Evolutionary conservation across 2,113 vertebrate species (phyloP), one percentile per base, ranked within the genome.

Genomic region (Antechinus stuartii): DNA sequence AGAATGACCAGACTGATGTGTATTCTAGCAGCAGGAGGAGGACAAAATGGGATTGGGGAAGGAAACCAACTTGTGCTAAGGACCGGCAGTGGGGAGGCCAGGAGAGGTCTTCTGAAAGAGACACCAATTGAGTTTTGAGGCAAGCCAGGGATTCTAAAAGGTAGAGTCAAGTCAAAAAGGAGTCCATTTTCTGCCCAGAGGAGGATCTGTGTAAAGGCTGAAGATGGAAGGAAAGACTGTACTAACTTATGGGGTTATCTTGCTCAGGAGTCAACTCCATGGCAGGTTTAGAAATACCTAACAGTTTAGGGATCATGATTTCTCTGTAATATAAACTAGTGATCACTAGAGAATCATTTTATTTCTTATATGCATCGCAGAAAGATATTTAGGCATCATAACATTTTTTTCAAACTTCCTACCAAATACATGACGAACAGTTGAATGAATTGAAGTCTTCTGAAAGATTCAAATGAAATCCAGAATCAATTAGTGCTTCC

Each of bases 311-410:
- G 8, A 35, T n/a, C 22, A 42, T 22, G 22, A 84, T 16, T 84
- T 42, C 42, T 84, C 68, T 76, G 35, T n/a, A 76, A 76, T n/a
- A 76, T n/a, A 76, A 76, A 76, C 14, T 76, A n/a, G 35, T 14
- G 26, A 22, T n/a, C 68, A n/a, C 35, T 16, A 76, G 68, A 76
- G 35, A n/a, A 42, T 84, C 35, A 84, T 22, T 76, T n/a, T 5
- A 92, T 57, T 95, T 95, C 11, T 92, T 35, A 25, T 12, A 91
- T 25, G n/a, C 53, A 49, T 76, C 92, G 24, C 2, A 91, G 19
- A 94, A 95, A 5, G 92, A 94, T 42, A 25, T 24, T 92, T 94
- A 50, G 30, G 26, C 76, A 90, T n/a, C 49, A 94, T 54, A 94
- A 95, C 93, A 57, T 27, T 61, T 30, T 61, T 61, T 50, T 90